Conservation (phyloP, 2,888 invertebrate species). For the Agonum fuliginosum region DNA sequence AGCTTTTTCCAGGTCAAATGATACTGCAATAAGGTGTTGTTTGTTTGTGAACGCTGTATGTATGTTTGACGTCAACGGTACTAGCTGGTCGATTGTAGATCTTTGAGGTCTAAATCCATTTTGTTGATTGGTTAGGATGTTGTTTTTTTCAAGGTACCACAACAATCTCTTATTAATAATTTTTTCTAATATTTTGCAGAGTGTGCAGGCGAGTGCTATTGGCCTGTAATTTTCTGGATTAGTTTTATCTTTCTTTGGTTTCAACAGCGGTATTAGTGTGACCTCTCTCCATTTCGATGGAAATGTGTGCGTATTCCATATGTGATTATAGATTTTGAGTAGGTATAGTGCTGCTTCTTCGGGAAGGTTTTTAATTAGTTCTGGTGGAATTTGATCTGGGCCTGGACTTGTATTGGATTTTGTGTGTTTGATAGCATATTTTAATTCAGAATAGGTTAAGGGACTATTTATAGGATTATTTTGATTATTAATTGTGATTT, state of each 20-base stretch:
- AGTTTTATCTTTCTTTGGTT: conserved; percentile 9
- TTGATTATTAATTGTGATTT: neutral
- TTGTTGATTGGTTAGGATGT: neutral
- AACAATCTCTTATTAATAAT: neutral
- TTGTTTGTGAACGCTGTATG: neutral
- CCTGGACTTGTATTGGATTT: neutral
- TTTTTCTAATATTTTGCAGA: conserved; percentile 6
- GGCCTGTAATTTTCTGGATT: conserved; percentile 13
- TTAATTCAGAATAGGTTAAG: neutral
- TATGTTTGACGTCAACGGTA: neutral
- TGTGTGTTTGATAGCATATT: neutral
- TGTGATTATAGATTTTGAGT: neutral
- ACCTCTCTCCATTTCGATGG: neutral
- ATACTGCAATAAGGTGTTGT: neutral
- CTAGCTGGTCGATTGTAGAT: neutral
- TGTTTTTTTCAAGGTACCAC: neutral
- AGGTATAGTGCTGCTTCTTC: neutral
- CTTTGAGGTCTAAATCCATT: neutral
- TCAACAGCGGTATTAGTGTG: neutral
- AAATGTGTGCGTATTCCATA: neutral
- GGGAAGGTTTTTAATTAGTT: neutral
- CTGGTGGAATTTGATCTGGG: neutral
- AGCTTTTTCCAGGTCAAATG: neutral
- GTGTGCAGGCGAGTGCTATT: neutral
- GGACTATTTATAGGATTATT: neutral